These are phyloP conservation scores for Pithys albifrons DNA, from an alignment of 2,113 vertebrate species.

Conservation along the genomic window DNA sequence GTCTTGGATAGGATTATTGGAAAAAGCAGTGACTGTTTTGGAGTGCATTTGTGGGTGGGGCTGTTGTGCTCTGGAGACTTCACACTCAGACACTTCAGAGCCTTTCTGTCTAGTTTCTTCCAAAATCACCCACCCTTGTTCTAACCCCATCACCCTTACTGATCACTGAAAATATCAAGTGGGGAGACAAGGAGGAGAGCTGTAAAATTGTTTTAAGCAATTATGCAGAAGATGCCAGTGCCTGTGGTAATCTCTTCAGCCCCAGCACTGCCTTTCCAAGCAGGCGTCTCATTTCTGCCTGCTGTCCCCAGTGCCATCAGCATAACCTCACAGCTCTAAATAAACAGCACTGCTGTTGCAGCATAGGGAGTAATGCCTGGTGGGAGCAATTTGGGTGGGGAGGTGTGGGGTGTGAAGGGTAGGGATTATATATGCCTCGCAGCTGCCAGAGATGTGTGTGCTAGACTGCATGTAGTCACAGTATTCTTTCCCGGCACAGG, in stretches of 20 bases:
- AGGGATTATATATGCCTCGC: not conserved
- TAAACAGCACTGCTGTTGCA: not conserved
- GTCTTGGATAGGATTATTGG: not conserved
- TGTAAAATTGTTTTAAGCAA: not conserved
- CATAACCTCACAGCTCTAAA: not conserved
- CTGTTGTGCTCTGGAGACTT: not conserved
- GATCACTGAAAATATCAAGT: not conserved
- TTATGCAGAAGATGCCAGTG: not conserved
- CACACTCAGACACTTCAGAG: not conserved
- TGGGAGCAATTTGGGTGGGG: not conserved
- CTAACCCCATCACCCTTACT: not conserved
- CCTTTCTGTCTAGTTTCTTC: not conserved
- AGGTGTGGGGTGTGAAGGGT: too few species aligned
- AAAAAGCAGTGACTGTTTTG: not conserved
- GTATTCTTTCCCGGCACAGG: not conserved
- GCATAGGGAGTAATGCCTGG: not conserved
- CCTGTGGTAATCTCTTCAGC: not conserved
- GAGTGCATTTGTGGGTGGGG: not conserved
- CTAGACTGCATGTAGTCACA: accelerated
- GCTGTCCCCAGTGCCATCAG: not conserved
- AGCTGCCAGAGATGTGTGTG: not conserved
- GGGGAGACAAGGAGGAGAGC: not conserved
- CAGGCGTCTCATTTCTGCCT: not conserved
- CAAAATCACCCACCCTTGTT: not conserved
- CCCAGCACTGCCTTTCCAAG: not conserved